Percentiles rank a stretch among this genome's conserved stretches.
These are phyloP conservation scores for Pelagia noctiluca DNA, from an alignment of 30 jellyfish, hydroid and myxozoan species.

Conservation along the genomic window DNA sequence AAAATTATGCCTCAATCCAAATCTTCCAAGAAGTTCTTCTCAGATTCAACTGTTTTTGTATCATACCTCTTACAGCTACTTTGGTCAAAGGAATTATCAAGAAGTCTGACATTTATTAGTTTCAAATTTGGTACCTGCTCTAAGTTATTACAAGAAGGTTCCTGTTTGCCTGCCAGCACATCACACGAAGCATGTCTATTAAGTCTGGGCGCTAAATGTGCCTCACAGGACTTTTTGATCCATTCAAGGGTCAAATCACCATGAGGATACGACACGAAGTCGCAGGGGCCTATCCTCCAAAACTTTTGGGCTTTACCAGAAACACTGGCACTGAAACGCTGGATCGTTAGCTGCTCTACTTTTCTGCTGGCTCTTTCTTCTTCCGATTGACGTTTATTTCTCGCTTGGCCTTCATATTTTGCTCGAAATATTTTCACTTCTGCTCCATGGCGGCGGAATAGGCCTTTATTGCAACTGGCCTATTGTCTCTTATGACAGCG, in stretches of 20 bases:
- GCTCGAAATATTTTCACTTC: not conserved
- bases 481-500: not conserved
- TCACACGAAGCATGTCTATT: not conserved
- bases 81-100: no score
- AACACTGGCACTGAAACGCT: slow-evolving; percentile 1
- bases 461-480: not conserved
- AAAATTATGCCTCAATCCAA: no score
- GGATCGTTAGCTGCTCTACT: slow-evolving; percentile 6
- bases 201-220: not conserved
- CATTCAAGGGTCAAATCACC: slow-evolving; percentile 1
- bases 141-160: slow-evolving; percentile 7
- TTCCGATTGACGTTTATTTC: not conserved
- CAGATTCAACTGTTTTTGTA: no score
- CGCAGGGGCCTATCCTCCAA: slow-evolving; percentile 7
- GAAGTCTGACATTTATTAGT: slow-evolving; percentile 9
- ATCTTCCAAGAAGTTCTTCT: no score
- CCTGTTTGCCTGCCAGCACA: slow-evolving; percentile 13
- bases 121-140: not conserved
- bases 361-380: not conserved
- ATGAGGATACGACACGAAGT: slow-evolving; percentile 14
- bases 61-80: no score
- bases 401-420: not conserved
- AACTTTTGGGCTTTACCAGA: slow-evolving; percentile 24
- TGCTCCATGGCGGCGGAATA: no score
- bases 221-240: not conserved